Evolutionary conservation across 2,888 invertebrate species (phyloP), one percentile per base, ranked within the genome.

Genomic region (Caenorhabditis panamensis): DNA sequence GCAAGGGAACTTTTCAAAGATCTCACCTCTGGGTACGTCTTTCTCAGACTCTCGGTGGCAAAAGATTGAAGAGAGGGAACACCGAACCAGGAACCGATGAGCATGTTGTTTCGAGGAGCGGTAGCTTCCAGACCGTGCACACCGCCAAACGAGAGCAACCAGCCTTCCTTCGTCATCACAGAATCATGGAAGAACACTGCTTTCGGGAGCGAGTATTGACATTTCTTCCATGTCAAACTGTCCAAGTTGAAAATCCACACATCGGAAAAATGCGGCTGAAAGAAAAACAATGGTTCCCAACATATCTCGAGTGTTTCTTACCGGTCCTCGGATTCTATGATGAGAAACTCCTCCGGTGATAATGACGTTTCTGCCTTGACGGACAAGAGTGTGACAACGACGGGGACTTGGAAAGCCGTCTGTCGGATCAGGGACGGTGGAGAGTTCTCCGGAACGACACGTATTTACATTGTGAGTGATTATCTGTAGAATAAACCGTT

Each of bases 131-230:
- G 1, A 8, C 56, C 77, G 20, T 67, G 63, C 5, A 80, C 82
- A 0, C 88, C 88, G 2, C 88, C 88, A 56, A 84, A 86, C 1
- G 80, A 49, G 16, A 82, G 72, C 36, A 87, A 49, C 53, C 86
- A 85, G 0, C 84, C 86, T n/a, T 87, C 85, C 61, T 79, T 31
- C 0, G 86, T 87, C 13, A 88, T 73, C 0, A 73, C 78, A 0
- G 86, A 79, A 20, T 84, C 83, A 58, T 88, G 88, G 73, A 88
- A 88, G 37, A 85, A 87, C 4, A 88, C 86, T 9, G 82, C 49
- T 11, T 51, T 44, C 0, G 71, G 69, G n/a, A 88, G 62, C 0
- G 26, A 16, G 3, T 58, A n/a, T 0, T 58, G 26, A 22, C 73
- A 72, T 44, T 82, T 79, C 18, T 47, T 76, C 88, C 88, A 88